Evolutionary conservation across 2,797 vertebrate genomes (phyloP), one percentile per base, ranked within the genome.

Genomic region (Parauchenoglanis ngamensis): DNA sequence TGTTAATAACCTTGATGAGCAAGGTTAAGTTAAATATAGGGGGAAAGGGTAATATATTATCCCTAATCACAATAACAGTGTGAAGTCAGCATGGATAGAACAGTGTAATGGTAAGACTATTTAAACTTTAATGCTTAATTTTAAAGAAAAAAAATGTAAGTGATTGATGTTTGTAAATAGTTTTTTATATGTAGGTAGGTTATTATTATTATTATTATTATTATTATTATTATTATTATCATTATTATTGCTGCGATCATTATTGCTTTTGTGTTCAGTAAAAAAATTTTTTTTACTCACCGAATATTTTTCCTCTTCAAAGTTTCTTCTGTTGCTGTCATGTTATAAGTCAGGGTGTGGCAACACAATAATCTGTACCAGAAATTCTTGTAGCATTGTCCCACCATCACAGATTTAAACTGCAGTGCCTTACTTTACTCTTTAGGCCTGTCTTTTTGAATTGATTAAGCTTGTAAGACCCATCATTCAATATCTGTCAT

Each of bases 1-100:
- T 92, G 93, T 94, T 88, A 63, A 23, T 94, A 93, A 96, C 95
- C 95, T 94, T 94, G 92, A 91, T 92, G 90, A 90, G 86, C 82
- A 91, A 92, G 92, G 94, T 93, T 93, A 92, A 92, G 94, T 93
- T 94, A 92, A 94, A 85, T 84, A 85, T 90, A 90, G 49, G 54
- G 86, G 88, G 63, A 87, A 78, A 28, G 63, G 35, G 54, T 85
- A 77, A 85, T 87, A 52, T 73, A 70, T 88, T 63, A 84, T 79
- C 67, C 19, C n/a, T 89, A 83, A 77, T 87, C 4, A 79, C 56
- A 59, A 68, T 21, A 87, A 46, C 52, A 84, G 35, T 67, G 49
- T 84, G 35, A 59, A 75, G 70, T 67, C 65, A 44, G 12, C 12
- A 5, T 25, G 15, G 15, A 81, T 63, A n/a, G 79, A 65, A 19